phyloP scores from a whole-genome alignment of 2,888 invertebrate species.

The Zaprionus lineosus region DNA sequence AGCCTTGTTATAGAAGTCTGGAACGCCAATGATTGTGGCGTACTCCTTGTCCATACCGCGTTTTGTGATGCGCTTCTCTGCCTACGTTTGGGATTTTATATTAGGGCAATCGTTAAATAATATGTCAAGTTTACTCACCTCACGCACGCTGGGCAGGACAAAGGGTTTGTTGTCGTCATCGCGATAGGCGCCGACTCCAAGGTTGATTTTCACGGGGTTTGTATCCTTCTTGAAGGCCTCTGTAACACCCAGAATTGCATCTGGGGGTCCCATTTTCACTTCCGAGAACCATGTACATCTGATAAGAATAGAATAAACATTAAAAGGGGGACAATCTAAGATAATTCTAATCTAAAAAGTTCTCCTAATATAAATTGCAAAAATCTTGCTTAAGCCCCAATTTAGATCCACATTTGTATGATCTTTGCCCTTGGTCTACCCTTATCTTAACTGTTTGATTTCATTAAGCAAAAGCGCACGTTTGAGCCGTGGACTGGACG shows the following conservation, averaged over 20 bases:
- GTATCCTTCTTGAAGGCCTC: conserved; percentile 96
- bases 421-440: conserved; percentile 16
- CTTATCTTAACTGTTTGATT: conserved; percentile 4
- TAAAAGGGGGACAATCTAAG: too few relatives aligned
- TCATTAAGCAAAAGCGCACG: too few relatives aligned
- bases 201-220: conserved; percentile 97
- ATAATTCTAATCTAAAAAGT: too few relatives aligned
- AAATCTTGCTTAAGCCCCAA: too few relatives aligned
- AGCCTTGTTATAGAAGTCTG: conserved; percentile 92
- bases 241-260: conserved; percentile 98
- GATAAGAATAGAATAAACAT: conserved; percentile 1
- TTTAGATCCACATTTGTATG: conserved; percentile 16
- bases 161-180: conserved; percentile 99
- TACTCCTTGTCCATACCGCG: conserved; percentile 96
- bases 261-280: conserved; percentile 98
- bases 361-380: too few relatives aligned
- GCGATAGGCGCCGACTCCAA: conserved; percentile 98
- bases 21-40: conserved; percentile 93
- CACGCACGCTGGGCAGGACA: conserved; percentile 93
- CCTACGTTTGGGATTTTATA: conserved; percentile 84
- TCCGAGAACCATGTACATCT: conserved; percentile 92
- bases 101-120: background rate
- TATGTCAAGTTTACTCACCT: conserved; percentile 83
- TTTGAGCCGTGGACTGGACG: too few relatives aligned
- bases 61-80: conserved; percentile 89